Evolutionary conservation across 2,888 invertebrate species (phyloP).

Genomic region (Neoaliturus tenellus): DNA sequence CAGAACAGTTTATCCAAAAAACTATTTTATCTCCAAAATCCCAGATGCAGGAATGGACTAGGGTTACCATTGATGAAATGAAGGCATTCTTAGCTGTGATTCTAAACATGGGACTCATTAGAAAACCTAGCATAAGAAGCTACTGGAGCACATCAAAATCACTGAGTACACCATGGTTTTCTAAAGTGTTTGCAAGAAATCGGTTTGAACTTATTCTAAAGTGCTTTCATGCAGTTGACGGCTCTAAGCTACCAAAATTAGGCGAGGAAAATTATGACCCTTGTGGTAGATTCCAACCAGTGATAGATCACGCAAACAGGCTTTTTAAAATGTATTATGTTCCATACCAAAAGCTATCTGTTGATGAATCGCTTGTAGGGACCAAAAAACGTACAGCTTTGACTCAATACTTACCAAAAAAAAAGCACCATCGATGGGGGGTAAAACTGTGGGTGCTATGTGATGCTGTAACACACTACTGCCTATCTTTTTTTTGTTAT

Average conservation of each 20-base stretch:
- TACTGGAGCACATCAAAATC: conserved; percentile 40
- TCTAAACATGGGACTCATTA: conserved; percentile 53
- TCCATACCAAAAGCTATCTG: conserved; percentile 31
- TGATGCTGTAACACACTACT: conserved; percentile 53
- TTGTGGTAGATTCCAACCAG: conserved; percentile 45
- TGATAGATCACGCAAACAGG: conserved; percentile 52
- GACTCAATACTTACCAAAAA: conserved; percentile 41
- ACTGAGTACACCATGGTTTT: conserved; percentile 44
- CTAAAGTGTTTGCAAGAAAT: conserved; percentile 32
- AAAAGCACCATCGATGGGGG: conserved; percentile 54
- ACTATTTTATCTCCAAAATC: too few species aligned
- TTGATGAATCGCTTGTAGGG: conserved; percentile 54
- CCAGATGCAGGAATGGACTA: conserved; percentile 5
- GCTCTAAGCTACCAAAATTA: not conserved
- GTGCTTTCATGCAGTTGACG: conserved; percentile 54
- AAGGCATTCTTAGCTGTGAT: conserved; percentile 54
- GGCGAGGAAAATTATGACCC: conserved; percentile 47
- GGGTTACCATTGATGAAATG: conserved; percentile 39
- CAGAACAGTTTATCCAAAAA: conserved; percentile 32
- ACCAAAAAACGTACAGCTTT: conserved; percentile 39
- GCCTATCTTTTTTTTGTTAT: conserved; percentile 48
- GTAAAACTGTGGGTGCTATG: conserved; percentile 55
- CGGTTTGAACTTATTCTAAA: conserved; percentile 49
- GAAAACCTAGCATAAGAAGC: conserved; percentile 10
- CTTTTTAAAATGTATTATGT: conserved; percentile 45